Evolutionary conservation across 2,888 invertebrate genomes (phyloP).

Genomic region (Agrotis ipsilon): DNA sequence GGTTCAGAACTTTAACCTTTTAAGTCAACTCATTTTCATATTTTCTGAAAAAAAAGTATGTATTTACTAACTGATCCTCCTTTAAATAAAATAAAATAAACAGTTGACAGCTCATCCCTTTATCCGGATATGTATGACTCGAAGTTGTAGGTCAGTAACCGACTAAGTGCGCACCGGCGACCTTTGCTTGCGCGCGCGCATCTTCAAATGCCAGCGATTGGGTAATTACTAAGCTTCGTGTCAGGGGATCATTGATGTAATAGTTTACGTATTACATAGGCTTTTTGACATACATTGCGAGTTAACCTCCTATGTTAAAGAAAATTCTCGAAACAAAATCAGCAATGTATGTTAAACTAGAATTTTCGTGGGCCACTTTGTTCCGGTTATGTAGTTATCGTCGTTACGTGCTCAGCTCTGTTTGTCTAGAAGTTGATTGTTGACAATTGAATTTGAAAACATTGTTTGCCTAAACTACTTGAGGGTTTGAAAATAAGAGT

Average conservation of each 20-base stretch:
- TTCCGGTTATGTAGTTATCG: constrained; percentile 2
- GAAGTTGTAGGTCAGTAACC: constrained; percentile 77
- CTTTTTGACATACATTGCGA: constrained; percentile 13
- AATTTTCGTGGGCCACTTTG: not conserved
- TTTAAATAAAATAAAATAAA: constrained; percentile 38
- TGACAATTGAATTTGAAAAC: constrained; percentile 28
- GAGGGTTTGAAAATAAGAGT: constrained; percentile 5
- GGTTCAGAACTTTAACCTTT: not conserved
- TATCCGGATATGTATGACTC: constrained; percentile 61
- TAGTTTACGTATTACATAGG: constrained; percentile 55
- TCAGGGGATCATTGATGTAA: constrained; percentile 62
- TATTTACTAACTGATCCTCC: not conserved
- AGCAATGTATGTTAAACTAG: not conserved
- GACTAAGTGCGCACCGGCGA: constrained; percentile 71
- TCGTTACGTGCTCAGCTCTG: constrained; percentile 27
- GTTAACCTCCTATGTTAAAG: not conserved
- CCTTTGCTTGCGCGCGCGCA: constrained; percentile 75
- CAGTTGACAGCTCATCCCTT: constrained; percentile 24
- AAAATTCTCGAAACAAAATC: not conserved
- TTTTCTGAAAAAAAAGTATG: not conserved
- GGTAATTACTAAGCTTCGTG: constrained; percentile 77
- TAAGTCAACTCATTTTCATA: not conserved
- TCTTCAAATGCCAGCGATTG: constrained; percentile 84
- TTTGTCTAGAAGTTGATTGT: constrained; percentile 16
- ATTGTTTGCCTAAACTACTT: constrained; percentile 19